These are phyloP conservation scores for Lagenorhynchus albirostris DNA, from an alignment of 2,113 vertebrate genomes.

Conservation along the genomic window DNA sequence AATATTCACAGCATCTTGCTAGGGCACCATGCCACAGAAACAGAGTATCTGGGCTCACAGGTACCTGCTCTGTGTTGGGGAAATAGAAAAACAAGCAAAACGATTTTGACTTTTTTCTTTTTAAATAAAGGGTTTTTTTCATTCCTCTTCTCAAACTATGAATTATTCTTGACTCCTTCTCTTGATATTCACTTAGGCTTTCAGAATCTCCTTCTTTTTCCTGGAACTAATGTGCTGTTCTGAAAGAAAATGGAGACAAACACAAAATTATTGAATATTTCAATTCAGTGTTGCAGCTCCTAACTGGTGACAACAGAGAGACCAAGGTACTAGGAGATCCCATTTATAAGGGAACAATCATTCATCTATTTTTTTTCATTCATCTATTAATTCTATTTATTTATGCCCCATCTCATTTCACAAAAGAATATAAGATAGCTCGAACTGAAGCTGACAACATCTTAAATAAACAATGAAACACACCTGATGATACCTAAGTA, in stretches of 20 bases:
- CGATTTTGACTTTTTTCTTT: slow-evolving; percentile 52
- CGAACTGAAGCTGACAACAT: not conserved
- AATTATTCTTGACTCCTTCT: slow-evolving; percentile 66
- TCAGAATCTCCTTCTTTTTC: slow-evolving; percentile 68
- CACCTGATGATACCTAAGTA: not conserved
- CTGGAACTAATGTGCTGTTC: slow-evolving; percentile 79
- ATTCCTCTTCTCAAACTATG: slow-evolving; percentile 66
- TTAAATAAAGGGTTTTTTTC: slow-evolving; percentile 62
- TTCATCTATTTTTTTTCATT: not conserved
- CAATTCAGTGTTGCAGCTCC: slow-evolving; percentile 17
- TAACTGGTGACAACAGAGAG: slow-evolving; percentile 13
- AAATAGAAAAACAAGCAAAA: slow-evolving; percentile 64
- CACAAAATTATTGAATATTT: slow-evolving; percentile 59
- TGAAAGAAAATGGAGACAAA: slow-evolving; percentile 75
- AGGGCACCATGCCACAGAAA: slow-evolving; percentile 58
- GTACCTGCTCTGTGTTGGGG: slow-evolving; percentile 60
- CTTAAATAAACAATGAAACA: not conserved
- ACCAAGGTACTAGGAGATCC: not conserved
- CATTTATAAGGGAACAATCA: not conserved
- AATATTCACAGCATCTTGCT: slow-evolving; percentile 46
- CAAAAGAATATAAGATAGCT: not conserved
- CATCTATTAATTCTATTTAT: not conserved
- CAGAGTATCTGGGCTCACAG: not conserved
- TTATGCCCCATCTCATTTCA: not conserved
- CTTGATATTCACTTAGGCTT: slow-evolving; percentile 64